Conservation (phyloP, 2,888 invertebrate genomes). For the Trichogramma evanescens region DNA sequence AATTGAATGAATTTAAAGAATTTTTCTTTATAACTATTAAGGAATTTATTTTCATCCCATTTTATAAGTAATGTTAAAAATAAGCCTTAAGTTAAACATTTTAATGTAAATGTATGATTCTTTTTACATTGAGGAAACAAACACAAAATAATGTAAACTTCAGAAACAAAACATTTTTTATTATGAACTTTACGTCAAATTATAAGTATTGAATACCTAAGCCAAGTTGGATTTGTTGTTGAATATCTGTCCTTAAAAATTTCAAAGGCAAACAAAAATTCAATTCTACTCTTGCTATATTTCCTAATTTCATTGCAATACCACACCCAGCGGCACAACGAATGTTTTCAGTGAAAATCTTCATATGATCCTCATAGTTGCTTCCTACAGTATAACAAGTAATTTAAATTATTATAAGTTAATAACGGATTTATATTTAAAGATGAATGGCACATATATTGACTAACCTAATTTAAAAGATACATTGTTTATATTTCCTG, state of each 20-base stretch:
- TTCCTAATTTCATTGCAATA: constrained; percentile 73
- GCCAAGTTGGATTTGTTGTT: constrained; percentile 75
- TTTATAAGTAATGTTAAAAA: too few species aligned
- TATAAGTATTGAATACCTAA: constrained; percentile 75
- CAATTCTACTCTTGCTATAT: constrained; percentile 85
- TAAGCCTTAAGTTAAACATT: too few species aligned
- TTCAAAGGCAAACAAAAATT: constrained; percentile 83
- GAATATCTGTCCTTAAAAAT: constrained; percentile 60
- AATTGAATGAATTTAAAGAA: too few species aligned
- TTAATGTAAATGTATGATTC: too few species aligned
- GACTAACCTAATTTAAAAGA: constrained; percentile 49
- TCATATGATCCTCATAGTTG: constrained; percentile 42
- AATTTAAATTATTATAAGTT: background rate
- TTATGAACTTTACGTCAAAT: constrained; percentile 23
- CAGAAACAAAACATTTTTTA: too few species aligned
- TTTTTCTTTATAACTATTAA: too few species aligned
- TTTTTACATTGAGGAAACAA: too few species aligned
- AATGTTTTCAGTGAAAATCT: constrained; percentile 50
- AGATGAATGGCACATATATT: background rate
- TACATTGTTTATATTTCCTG: constrained; percentile 68
- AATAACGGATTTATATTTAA: background rate
- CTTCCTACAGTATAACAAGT: constrained; percentile 42
- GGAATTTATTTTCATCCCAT: too few species aligned
- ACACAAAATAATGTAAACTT: too few species aligned
- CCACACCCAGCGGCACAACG: constrained; percentile 78